Percentiles rank a stretch among this genome's conserved stretches.
phyloP scores from a whole-genome alignment of 2,797 vertebrate species.

The Parambassis ranga region DNA sequence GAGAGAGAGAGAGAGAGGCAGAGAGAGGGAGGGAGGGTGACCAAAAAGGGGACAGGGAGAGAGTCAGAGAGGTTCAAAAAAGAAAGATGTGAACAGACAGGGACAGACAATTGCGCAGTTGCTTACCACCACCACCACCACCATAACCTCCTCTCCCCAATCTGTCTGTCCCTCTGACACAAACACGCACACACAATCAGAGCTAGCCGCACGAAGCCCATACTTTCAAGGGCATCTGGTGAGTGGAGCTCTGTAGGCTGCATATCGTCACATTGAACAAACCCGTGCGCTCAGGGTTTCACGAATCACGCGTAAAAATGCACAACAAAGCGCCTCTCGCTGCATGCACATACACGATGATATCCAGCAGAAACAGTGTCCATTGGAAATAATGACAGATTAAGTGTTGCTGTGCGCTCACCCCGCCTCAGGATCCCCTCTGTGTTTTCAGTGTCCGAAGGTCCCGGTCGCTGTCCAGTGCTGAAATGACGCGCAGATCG shows the following conservation, averaged over 20 bases:
- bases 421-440: slow-evolving; percentile 64
- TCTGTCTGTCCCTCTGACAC: neutral
- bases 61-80: neutral
- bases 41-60: neutral
- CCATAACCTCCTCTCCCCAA: slow-evolving; percentile 1
- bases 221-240: slow-evolving; percentile 75
- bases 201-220: slow-evolving; percentile 20
- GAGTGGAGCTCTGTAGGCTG: slow-evolving; percentile 21
- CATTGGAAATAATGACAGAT: neutral
- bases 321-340: neutral
- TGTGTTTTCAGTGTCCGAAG: slow-evolving; percentile 39
- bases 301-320: neutral
- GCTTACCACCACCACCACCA: slow-evolving; percentile 48
- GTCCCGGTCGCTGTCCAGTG: slow-evolving; percentile 77
- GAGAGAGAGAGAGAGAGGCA: neutral
- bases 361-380: neutral
- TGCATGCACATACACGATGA: neutral
- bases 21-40: neutral
- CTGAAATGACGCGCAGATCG: slow-evolving; percentile 71
- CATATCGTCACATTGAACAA: slow-evolving; percentile 2
- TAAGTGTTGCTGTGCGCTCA: slow-evolving; percentile 11
- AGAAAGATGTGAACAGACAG: slow-evolving; percentile 49
- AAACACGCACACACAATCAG: slow-evolving; percentile 10
- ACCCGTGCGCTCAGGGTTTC: slow-evolving; percentile 9
- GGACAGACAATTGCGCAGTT: slow-evolving; percentile 77